These are phyloP conservation scores for Sapajus apella DNA, from an alignment of 2,113 vertebrate genomes.

Conservation along the genomic window DNA sequence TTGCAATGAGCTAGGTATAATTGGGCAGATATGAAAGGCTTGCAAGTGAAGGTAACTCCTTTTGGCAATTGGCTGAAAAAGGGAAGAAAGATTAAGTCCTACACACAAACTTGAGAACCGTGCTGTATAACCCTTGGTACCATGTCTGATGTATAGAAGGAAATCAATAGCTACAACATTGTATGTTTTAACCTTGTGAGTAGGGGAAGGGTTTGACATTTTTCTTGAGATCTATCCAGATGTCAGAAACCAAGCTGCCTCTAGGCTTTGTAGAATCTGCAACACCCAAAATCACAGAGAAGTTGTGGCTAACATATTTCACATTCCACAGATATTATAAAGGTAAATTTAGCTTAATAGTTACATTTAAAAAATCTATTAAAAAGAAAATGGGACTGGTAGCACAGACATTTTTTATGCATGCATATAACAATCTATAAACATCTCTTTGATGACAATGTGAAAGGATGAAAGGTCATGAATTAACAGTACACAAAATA, in stretches of 20 bases:
- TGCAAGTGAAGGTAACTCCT: not conserved
- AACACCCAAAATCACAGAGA: not conserved
- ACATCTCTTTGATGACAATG: not conserved
- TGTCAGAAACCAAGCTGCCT: not conserved
- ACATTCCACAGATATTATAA: not conserved
- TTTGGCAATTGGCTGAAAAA: not conserved
- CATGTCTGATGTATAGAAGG: not conserved
- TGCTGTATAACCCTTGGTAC: not conserved
- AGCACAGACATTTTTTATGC: not conserved
- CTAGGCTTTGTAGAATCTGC: not conserved
- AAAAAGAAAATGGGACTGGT: not conserved
- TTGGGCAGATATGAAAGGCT: not conserved
- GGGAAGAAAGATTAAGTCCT: not conserved
- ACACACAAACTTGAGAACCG: not conserved
- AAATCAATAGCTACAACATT: not conserved
- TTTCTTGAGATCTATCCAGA: not conserved
- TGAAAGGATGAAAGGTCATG: not conserved
- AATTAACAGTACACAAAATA: not conserved
- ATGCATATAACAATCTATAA: not conserved
- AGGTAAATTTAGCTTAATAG: not conserved
- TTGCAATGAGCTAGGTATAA: not conserved
- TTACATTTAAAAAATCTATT: not conserved
- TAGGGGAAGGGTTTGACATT: not conserved
- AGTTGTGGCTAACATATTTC: not conserved
- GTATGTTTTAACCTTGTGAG: not conserved